phyloP scores from a whole-genome alignment of 2,888 invertebrate species.

The Metopia argyrocephala region DNA sequence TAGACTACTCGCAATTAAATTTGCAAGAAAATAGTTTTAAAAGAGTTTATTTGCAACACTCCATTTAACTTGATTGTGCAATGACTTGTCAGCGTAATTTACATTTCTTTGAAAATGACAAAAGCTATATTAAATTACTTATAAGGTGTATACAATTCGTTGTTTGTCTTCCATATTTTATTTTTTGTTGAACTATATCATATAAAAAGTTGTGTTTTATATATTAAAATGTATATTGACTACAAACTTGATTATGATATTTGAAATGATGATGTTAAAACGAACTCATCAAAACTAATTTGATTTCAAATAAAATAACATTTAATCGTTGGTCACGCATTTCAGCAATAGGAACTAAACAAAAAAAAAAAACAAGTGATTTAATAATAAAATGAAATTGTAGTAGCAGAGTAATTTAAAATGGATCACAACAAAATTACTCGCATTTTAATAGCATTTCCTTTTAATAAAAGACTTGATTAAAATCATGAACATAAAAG shows the following conservation, averaged over 20 bases:
- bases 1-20: no score
- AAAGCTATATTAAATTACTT: no score
- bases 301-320: slow-evolving; percentile 35
- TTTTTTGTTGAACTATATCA: neutral
- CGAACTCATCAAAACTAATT: slow-evolving; percentile 35
- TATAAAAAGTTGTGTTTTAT: neutral
- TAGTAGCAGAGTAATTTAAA: slow-evolving; percentile 12
- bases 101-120: no score
- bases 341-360: neutral
- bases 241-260: slow-evolving; percentile 28
- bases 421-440: neutral
- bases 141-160: neutral
- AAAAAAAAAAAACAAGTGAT: neutral
- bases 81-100: no score
- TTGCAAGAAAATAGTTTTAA: no score
- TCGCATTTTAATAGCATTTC: neutral
- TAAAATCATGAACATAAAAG: slow-evolving; percentile 4
- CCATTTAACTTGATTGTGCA: no score
- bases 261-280: slow-evolving; percentile 12
- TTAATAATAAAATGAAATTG: slow-evolving; percentile 3
- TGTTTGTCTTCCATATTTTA: neutral
- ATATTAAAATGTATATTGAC: neutral
- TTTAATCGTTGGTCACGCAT: neutral
- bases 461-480: slow-evolving; percentile 15
- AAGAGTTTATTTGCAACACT: no score